These are phyloP conservation scores for Serrognathus titanus DNA, from an alignment of 2,888 invertebrate species.

Conservation along the genomic window DNA sequence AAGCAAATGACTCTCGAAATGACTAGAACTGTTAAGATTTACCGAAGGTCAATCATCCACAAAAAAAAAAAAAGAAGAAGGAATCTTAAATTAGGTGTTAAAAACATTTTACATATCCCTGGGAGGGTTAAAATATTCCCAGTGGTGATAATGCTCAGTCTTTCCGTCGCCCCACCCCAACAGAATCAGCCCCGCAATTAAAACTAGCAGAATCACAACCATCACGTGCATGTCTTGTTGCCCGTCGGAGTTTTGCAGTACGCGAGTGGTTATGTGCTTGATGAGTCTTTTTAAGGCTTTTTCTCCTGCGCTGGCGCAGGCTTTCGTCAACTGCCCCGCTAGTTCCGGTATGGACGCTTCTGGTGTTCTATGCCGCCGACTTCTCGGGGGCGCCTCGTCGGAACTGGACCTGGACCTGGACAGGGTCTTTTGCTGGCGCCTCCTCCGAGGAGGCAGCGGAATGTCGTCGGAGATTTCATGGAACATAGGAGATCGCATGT, in stretches of 20 bases:
- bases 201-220: constrained; percentile 72
- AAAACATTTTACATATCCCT: constrained; percentile 47
- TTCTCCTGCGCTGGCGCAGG: constrained; percentile 63
- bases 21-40: constrained; percentile 11
- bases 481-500: constrained; percentile 41
- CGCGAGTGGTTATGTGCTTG: constrained; percentile 59
- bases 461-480: constrained; percentile 43
- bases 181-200: constrained; percentile 74
- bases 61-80: too few species aligned
- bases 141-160: constrained; percentile 77
- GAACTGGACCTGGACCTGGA: constrained; percentile 40
- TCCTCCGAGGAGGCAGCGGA: constrained; percentile 50
- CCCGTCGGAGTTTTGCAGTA: constrained; percentile 60
- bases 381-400: constrained; percentile 22
- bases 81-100: too few species aligned
- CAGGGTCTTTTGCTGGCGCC: constrained; percentile 47
- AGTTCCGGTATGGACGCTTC: constrained; percentile 69
- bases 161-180: constrained; percentile 65
- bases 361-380: constrained; percentile 43
- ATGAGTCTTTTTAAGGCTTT: constrained; percentile 68
- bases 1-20: constrained; percentile 1
- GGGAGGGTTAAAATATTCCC: constrained; percentile 86
- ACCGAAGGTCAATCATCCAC: not conserved
- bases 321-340: constrained; percentile 66
- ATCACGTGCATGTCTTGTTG: constrained; percentile 73